Base-by-base conservation (phyloP, 2,888 invertebrate genomes). In the Brachylomia viminalis region DNA sequence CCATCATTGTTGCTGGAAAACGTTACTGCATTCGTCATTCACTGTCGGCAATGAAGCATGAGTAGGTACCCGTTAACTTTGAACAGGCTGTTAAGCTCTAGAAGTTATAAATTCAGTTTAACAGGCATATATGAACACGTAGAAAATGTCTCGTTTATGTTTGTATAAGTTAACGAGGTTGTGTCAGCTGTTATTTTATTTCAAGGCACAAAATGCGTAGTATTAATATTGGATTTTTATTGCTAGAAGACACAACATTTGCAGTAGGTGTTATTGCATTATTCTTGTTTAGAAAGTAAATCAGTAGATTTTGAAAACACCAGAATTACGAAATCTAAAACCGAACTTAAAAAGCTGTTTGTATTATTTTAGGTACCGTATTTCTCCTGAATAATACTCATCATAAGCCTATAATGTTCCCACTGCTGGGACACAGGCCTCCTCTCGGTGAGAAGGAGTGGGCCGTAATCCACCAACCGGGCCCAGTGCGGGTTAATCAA, bases 21-120 rank as follows among this genome's bases (percentile, higher is more conserved):
- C 30, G 30, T 64, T n/a, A 30, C 47, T 23, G 23, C 23, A 38
- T 59, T 64, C 6, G 20, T n/a, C 23, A 64, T 54, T 54, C 70
- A 45, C 42, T 66, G 59, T 33, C 20, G n/a, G 47, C 82, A 65
- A 61, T 80, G 61, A 72, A 52, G 56, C 52, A 75, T 42, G 38
- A 82, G 49, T n/a, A n/a, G n/a, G n/a, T 49, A 58, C 47, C 23
- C 20, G 49, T 75, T 52, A 75, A 52, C 56, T 75, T 27, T 72
- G 42, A 79, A 59, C 45, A 23, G 45, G 45, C 54, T 56, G 75
- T 74, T 79, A 75, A 72, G 45, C 61, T 49, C 27, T 58, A 38
- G 4, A 45, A 68, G 82, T 68, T 64, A 42, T 69, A 75, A 80
- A 68, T 27, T 62, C 47, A n/a, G 56, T 71, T 56, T 68, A 71